Evolutionary conservation across 2,797 vertebrate genomes (phyloP).

Genomic region (Buphagus erythrorhynchus): DNA sequence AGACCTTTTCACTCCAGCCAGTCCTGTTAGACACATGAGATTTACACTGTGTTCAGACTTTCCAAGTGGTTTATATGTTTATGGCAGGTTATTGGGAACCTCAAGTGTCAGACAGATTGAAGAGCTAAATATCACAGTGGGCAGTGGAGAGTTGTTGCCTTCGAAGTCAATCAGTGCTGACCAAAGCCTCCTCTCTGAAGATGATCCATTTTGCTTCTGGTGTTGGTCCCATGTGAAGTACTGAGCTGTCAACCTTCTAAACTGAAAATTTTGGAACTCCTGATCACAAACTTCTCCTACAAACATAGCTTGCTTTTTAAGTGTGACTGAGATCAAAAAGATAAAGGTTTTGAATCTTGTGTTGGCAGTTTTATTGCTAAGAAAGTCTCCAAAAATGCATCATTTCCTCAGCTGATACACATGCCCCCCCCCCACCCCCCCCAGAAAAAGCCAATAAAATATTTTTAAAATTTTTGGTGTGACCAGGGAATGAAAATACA

Average conservation of each 20-base stretch:
- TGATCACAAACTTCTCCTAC: not conserved
- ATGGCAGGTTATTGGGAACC: not conserved
- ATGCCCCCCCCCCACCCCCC: rapidly evolving
- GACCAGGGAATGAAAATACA: not conserved
- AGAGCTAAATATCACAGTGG: not conserved
- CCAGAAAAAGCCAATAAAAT: not conserved
- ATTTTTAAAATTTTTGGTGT: not conserved
- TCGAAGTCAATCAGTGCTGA: not conserved
- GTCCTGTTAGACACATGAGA: not conserved
- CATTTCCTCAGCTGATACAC: not conserved
- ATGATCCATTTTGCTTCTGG: not conserved
- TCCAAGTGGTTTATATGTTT: not conserved
- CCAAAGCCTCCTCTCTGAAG: not conserved
- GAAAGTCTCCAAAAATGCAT: not conserved
- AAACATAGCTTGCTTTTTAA: not conserved
- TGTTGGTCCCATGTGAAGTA: not conserved
- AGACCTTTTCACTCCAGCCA: not conserved
- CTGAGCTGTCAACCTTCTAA: not conserved
- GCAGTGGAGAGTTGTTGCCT: not conserved
- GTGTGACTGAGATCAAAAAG: not conserved
- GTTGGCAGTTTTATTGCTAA: not conserved
- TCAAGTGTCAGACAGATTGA: not conserved
- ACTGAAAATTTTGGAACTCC: not conserved
- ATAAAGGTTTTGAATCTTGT: not conserved
- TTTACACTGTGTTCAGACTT: not conserved